Evolutionary conservation across 2,888 invertebrate genomes (phyloP).

Genomic region (Diadegma fenestrale): DNA sequence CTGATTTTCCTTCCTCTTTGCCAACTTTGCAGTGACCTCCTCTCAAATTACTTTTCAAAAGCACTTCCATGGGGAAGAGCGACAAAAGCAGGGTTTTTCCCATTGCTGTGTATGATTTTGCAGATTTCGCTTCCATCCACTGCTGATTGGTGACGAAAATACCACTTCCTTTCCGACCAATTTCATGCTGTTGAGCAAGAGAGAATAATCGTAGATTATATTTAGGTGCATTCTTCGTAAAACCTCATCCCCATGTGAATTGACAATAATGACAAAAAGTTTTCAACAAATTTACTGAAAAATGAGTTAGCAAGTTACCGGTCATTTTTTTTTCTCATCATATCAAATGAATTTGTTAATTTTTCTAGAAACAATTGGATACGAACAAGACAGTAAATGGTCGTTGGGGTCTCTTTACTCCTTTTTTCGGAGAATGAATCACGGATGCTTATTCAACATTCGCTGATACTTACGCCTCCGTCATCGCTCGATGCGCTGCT

Average conservation of each 20-base stretch:
- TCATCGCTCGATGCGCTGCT: slow-evolving; percentile 20
- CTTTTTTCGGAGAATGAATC: neutral
- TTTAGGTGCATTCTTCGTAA: neutral
- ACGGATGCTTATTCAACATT: neutral
- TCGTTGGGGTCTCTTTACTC: too few relatives aligned
- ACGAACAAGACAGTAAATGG: neutral
- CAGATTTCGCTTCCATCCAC: slow-evolving; percentile 22
- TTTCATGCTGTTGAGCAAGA: slow-evolving; percentile 27
- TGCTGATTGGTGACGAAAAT: slow-evolving; percentile 31
- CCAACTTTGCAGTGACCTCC: slow-evolving; percentile 32
- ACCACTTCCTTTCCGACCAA: slow-evolving; percentile 21
- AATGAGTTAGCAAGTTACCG: slow-evolving; percentile 3
- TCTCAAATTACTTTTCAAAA: slow-evolving; percentile 29
- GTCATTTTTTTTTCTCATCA: neutral
- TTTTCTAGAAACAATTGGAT: slow-evolving; percentile 1
- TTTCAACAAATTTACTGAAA: slow-evolving; percentile 14
- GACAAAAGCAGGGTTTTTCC: slow-evolving; percentile 28
- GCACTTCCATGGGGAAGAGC: slow-evolving; percentile 32
- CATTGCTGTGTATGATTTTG: slow-evolving; percentile 36
- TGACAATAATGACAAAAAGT: neutral
- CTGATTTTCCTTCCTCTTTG: neutral
- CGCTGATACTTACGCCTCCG: slow-evolving; percentile 31
- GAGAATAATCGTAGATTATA: slow-evolving; percentile 10
- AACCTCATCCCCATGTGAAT: neutral
- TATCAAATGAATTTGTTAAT: slow-evolving; percentile 6